A percentile compares a stretch with the other conserved stretches of the same genome.
Conservation (phyloP, 2,113 vertebrate genomes). For the Raphicerus campestris region DNA sequence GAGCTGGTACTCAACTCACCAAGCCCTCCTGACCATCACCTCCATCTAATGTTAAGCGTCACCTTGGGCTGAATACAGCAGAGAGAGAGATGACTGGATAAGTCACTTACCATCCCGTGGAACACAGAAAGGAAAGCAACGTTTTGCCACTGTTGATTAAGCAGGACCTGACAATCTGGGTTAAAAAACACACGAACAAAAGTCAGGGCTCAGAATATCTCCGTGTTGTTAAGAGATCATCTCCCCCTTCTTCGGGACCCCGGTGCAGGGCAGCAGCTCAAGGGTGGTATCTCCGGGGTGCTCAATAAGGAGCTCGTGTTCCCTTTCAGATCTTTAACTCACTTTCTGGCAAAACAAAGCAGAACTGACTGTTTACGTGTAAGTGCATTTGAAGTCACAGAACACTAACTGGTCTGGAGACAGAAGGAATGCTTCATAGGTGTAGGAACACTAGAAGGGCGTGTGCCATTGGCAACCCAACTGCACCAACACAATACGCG, state of each 20-base stretch:
- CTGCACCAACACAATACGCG: not conserved
- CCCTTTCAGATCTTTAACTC: not conserved
- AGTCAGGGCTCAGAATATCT: not conserved
- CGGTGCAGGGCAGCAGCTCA: not conserved
- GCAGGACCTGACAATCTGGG: conserved; percentile 9
- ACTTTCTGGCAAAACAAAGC: conserved; percentile 8
- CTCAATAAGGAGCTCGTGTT: not conserved
- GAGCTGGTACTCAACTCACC: not conserved
- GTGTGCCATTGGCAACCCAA: not conserved
- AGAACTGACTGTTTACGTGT: not conserved
- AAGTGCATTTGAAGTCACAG: not conserved
- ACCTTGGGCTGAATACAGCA: not conserved
- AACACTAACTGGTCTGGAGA: not conserved
- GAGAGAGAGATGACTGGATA: not conserved
- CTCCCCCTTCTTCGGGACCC: not conserved
- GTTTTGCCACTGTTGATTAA: conserved; percentile 53
- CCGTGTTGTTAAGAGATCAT: not conserved
- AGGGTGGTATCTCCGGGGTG: not conserved
- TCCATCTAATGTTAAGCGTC: not conserved
- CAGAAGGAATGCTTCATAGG: not conserved
- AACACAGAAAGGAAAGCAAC: conserved; percentile 34
- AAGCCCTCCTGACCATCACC: not conserved
- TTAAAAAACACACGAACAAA: conserved; percentile 13
- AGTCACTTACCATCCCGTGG: not conserved
- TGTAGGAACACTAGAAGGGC: accelerated